Conservation (phyloP, 2,113 vertebrate genomes). For the Trichechus manatus region DNA sequence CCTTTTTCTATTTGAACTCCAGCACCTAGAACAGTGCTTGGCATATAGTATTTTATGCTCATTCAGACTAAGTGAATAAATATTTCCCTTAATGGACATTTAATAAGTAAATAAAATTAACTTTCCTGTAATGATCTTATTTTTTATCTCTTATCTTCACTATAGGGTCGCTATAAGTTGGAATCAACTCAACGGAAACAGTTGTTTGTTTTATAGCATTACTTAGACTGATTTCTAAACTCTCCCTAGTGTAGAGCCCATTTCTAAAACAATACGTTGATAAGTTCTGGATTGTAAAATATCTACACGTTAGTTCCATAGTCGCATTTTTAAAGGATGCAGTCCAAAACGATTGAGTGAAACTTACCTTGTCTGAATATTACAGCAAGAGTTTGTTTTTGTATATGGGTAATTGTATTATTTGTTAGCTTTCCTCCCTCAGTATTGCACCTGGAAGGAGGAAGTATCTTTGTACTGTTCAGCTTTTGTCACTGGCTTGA, state of each 20-base stretch:
- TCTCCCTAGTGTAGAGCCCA: neutral
- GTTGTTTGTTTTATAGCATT: neutral
- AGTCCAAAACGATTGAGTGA: neutral
- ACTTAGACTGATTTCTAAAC: neutral
- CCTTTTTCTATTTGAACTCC: neutral
- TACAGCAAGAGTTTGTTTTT: neutral
- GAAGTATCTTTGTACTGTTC: neutral
- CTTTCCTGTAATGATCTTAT: neutral
- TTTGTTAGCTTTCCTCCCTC: neutral
- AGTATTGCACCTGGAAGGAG: neutral
- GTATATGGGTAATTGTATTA: neutral
- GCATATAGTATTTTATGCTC: neutral
- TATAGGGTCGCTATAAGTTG: too few species aligned
- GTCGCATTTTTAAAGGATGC: neutral
- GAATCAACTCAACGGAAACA: too few species aligned
- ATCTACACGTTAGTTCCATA: neutral
- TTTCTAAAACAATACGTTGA: neutral
- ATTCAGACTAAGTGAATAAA: neutral
- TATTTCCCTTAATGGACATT: neutral
- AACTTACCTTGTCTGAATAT: neutral
- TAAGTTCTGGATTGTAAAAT: neutral
- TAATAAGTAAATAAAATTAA: neutral
- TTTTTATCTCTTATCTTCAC: neutral
- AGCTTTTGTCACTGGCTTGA: neutral
- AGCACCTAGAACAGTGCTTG: neutral